These are phyloP conservation scores for Lasioglossum albipes DNA, from an alignment of 1,140 invertebrate genomes.

Conservation along the genomic window DNA sequence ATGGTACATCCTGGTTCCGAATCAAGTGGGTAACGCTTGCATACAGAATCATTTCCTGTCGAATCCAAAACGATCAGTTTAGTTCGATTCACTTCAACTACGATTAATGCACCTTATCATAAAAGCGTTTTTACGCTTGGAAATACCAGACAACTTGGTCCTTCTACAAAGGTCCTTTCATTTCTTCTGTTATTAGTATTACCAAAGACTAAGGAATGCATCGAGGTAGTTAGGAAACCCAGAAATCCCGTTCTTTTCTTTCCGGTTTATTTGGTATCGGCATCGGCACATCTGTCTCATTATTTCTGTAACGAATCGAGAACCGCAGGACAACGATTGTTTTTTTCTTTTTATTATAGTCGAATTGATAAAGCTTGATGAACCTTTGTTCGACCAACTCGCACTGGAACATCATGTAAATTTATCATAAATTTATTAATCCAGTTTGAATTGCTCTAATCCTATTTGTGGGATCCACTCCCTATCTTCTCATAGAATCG, in stretches of 20 bases:
- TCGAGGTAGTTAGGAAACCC: conserved; percentile 30
- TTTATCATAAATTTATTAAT: not conserved
- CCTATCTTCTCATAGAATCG: not conserved
- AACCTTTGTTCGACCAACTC: not conserved
- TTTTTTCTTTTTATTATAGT: not conserved
- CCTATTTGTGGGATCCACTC: not conserved
- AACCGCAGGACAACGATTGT: not conserved
- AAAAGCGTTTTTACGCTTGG: not conserved
- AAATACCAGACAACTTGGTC: conserved; percentile 4
- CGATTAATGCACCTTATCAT: not conserved
- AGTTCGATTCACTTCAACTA: conserved; percentile 4
- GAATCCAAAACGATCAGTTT: conserved; percentile 14
- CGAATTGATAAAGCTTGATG: not conserved
- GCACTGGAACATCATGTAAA: not conserved
- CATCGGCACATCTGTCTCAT: not conserved
- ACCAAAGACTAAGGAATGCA: not conserved
- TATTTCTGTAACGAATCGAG: not conserved
- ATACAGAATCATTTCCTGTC: conserved; percentile 32
- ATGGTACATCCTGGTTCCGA: conserved; percentile 47
- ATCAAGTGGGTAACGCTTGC: conserved; percentile 43
- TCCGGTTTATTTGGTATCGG: not conserved
- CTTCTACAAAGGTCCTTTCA: not conserved
- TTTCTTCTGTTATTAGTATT: not conserved
- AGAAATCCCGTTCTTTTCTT: not conserved
- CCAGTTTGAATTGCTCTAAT: too few relatives aligned